Percentiles rank a stretch among this genome's conserved stretches.
These are phyloP conservation scores for Lordiphosa collinella DNA, from an alignment of 1,140 invertebrate genomes.

Conservation along the genomic window DNA sequence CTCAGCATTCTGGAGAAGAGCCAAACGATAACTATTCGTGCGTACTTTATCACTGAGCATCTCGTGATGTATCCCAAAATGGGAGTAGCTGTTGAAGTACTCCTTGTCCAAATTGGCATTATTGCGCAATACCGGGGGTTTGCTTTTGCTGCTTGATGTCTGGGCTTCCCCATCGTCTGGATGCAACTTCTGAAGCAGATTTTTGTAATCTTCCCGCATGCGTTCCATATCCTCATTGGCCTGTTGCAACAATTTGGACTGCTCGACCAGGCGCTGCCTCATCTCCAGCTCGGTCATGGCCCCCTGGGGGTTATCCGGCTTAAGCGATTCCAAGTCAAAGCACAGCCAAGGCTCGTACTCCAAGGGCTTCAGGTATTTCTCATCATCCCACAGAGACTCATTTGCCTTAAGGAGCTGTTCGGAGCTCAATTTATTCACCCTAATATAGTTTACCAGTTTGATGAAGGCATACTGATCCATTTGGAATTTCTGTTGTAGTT, in stretches of 20 bases:
- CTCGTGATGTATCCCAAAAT: slow-evolving; percentile 98
- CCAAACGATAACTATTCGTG: slow-evolving; percentile 95
- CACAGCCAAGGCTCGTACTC: slow-evolving; percentile 91
- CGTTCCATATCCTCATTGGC: slow-evolving; percentile 83
- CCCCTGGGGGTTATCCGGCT: background rate
- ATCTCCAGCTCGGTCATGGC: slow-evolving; percentile 21
- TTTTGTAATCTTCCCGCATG: slow-evolving; percentile 83
- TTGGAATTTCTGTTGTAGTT: slow-evolving; percentile 85
- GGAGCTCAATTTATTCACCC: slow-evolving; percentile 83
- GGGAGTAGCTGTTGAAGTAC: slow-evolving; percentile 98
- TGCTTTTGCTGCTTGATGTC: slow-evolving; percentile 13
- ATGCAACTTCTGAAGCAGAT: slow-evolving; percentile 77
- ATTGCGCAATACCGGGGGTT: slow-evolving; percentile 42
- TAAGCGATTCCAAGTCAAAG: slow-evolving; percentile 81
- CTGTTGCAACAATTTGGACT: slow-evolving; percentile 80
- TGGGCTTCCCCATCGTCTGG: slow-evolving; percentile 45
- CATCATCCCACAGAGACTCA: slow-evolving; percentile 85
- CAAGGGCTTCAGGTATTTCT: slow-evolving; percentile 88
- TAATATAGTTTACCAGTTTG: slow-evolving; percentile 92
- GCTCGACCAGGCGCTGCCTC: slow-evolving; percentile 35
- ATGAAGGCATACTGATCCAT: slow-evolving; percentile 93
- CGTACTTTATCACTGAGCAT: slow-evolving; percentile 91
- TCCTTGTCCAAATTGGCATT: slow-evolving; percentile 83
- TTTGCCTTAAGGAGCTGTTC: slow-evolving; percentile 81
- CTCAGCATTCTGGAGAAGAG: slow-evolving; percentile 91